phyloP scores from a whole-genome alignment of 2,888 invertebrate species.

The Apoda limacodes region DNA sequence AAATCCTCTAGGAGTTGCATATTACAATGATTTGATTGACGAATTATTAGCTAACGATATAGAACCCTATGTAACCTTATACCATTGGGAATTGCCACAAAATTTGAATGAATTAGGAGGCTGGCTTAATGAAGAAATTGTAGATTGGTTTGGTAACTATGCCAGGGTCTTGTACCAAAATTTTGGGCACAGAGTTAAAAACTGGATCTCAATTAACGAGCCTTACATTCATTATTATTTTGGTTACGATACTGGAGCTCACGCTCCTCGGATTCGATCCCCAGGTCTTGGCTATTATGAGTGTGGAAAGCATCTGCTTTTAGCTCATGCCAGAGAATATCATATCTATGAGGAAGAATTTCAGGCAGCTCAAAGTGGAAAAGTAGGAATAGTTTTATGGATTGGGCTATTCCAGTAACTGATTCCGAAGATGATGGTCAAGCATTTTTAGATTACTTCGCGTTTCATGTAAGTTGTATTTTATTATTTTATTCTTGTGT shows the following conservation, averaged over 20 bases:
- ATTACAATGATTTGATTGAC: conserved; percentile 72
- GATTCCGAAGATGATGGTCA: conserved; percentile 17
- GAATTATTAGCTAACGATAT: conserved; percentile 67
- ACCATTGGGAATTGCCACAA: conserved; percentile 56
- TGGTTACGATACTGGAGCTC: conserved; percentile 40
- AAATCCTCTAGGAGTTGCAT: conserved; percentile 54
- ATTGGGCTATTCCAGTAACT: conserved; percentile 20
- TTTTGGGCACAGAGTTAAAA: conserved; percentile 50
- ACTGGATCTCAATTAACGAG: conserved; percentile 68
- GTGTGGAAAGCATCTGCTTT: conserved; percentile 46
- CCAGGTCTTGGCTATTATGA: conserved; percentile 47
- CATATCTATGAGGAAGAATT: conserved; percentile 35
- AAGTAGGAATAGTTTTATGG: conserved; percentile 48
- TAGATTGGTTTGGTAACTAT: conserved; percentile 45
- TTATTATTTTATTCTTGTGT: too few species aligned
- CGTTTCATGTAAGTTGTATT: conserved; percentile 44
- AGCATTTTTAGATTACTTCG: conserved; percentile 14
- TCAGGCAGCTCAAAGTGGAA: conserved; percentile 37
- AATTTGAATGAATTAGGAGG: conserved; percentile 58
- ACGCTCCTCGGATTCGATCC: conserved; percentile 30
- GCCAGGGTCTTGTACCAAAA: conserved; percentile 36
- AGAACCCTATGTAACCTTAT: conserved; percentile 62
- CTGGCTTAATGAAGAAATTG: conserved; percentile 37
- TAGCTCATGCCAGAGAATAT: conserved; percentile 59
- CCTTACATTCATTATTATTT: conserved; percentile 33